Conservation (phyloP, 2,888 invertebrate species). For the Tryphoninae sp. region DNA sequence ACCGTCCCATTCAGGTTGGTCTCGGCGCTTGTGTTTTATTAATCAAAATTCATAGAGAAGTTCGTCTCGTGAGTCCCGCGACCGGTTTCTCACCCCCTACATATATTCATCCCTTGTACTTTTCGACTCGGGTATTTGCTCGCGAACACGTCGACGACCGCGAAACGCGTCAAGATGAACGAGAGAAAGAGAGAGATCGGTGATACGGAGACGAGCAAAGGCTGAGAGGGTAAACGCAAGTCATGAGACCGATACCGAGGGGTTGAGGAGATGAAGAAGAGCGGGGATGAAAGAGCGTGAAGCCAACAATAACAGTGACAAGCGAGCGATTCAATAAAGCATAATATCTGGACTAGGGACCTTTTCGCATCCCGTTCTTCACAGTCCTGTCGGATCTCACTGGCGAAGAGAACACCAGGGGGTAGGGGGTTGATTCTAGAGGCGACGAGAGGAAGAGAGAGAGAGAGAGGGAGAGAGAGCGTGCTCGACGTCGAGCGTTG, state of each 20-base stretch:
- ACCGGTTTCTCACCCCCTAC: constrained; percentile 63
- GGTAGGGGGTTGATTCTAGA: constrained; percentile 58
- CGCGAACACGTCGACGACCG: constrained; percentile 26
- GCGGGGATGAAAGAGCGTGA: constrained; percentile 63
- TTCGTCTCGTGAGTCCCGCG: constrained; percentile 56
- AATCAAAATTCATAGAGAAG: constrained; percentile 76
- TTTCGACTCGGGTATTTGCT: not conserved
- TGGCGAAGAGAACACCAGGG: constrained; percentile 17
- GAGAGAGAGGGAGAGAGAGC: constrained; percentile 38
- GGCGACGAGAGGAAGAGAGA: constrained; percentile 55
- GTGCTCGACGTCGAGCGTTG: constrained; percentile 47
- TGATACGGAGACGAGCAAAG: constrained; percentile 18
- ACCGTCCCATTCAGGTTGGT: constrained; percentile 29
- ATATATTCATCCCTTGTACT: constrained; percentile 10
- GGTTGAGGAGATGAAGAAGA: constrained; percentile 38
- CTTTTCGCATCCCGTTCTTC: constrained; percentile 52
- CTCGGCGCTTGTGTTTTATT: constrained; percentile 72
- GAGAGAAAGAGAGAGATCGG: constrained; percentile 33
- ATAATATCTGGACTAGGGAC: constrained; percentile 77
- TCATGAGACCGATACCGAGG: constrained; percentile 37
- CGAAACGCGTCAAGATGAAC: constrained; percentile 47
- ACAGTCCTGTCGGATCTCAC: constrained; percentile 37
- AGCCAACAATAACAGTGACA: constrained; percentile 77
- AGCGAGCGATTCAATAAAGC: constrained; percentile 79
- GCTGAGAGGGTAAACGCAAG: constrained; percentile 48